phyloP scores from a whole-genome alignment of 2,888 invertebrate species.

The Pristionchus mayeri region DNA sequence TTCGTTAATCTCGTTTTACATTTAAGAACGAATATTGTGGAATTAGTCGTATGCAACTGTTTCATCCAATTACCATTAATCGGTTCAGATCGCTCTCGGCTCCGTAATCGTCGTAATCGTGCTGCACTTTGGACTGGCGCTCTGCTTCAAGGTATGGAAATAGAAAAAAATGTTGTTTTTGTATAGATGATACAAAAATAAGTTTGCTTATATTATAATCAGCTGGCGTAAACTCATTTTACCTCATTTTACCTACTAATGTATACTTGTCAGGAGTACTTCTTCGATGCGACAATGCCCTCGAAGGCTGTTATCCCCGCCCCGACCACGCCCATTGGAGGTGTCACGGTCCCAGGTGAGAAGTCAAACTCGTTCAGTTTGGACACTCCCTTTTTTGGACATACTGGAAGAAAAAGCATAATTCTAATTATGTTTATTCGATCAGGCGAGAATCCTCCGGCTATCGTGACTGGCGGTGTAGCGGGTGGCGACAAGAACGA shows the following conservation, averaged over 20 bases:
- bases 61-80: no score
- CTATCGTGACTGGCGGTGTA: background rate
- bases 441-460: background rate
- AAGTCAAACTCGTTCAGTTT: no score
- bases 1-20: no score
- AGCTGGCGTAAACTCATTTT: background rate
- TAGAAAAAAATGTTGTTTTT: no score
- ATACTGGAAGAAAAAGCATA: no score
- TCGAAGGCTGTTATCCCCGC: constrained; percentile 52
- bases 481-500: constrained; percentile 5
- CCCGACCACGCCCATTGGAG: background rate
- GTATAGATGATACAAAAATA: no score
- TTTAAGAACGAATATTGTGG: no score
- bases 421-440: no score
- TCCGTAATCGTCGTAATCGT: constrained; percentile 83
- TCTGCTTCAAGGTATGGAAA: constrained; percentile 90
- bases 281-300: constrained; percentile 64
- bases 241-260: background rate
- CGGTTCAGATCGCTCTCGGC: constrained; percentile 81
- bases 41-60: no score
- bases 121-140: constrained; percentile 87
- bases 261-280: constrained; percentile 60
- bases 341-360: constrained; percentile 1
- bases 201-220: no score
- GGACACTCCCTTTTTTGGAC: no score